Percentiles rank a stretch among this genome's conserved stretches.
Conservation (phyloP, 1,140 invertebrate species). For the Elymnias hypermnestra region DNA sequence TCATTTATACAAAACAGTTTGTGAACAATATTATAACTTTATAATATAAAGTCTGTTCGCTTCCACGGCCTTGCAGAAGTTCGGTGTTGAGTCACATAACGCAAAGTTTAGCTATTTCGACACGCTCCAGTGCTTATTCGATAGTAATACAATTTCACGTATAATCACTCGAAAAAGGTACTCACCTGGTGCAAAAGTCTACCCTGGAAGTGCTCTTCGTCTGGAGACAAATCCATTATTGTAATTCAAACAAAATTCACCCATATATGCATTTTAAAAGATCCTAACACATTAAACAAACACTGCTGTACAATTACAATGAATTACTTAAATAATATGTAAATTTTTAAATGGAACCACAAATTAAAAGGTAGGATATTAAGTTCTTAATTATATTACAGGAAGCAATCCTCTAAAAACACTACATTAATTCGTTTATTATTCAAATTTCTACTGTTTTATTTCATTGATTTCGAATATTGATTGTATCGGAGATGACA, state of each 20-base stretch:
- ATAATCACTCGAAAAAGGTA: slow-evolving; percentile 1
- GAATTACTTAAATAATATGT: no score
- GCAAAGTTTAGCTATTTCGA: not conserved
- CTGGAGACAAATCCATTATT: slow-evolving; percentile 81
- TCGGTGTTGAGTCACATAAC: not conserved
- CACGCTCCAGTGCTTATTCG: not conserved
- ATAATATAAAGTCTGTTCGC: not conserved
- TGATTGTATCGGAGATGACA: no score
- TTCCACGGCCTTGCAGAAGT: not conserved
- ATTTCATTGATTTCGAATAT: no score
- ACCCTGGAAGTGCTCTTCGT: slow-evolving; percentile 88
- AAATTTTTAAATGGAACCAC: no score
- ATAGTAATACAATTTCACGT: not conserved
- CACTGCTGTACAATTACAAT: no score
- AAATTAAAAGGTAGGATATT: no score
- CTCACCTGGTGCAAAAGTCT: slow-evolving; percentile 85
- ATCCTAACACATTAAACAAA: no score
- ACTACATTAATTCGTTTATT: no score
- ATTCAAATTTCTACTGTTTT: no score
- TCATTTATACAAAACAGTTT: not conserved
- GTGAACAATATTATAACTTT: not conserved
- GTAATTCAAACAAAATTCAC: slow-evolving; percentile 23
- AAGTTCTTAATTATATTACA: no score
- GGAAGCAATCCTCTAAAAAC: no score
- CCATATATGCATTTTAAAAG: no score